These are phyloP conservation scores for Oryzias woworae DNA, from an alignment of 2,113 vertebrate species.

Conservation along the genomic window DNA sequence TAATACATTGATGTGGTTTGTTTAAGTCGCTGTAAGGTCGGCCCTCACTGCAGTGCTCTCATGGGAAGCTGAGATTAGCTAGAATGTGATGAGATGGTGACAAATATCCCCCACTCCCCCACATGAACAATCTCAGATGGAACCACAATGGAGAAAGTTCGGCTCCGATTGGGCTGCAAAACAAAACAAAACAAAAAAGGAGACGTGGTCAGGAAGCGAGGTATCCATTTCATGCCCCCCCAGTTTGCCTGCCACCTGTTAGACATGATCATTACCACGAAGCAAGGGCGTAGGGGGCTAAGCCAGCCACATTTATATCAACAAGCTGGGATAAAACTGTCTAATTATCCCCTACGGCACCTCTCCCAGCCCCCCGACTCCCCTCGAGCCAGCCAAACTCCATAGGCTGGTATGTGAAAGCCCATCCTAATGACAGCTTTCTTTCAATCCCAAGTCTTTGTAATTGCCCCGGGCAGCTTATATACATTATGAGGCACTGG, in stretches of 20 bases:
- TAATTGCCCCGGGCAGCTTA: conserved; percentile 86
- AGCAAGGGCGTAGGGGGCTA: conserved; percentile 85
- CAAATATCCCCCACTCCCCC: conserved; percentile 69
- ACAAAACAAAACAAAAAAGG: conserved; percentile 72
- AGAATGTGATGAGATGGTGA: conserved; percentile 75
- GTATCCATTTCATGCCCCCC: conserved; percentile 89
- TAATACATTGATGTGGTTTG: conserved; percentile 49
- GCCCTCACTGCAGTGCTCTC: conserved; percentile 38
- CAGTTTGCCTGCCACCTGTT: conserved; percentile 97
- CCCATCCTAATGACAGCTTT: conserved; percentile 84
- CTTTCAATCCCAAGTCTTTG: conserved; percentile 81
- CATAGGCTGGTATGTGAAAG: conserved; percentile 87
- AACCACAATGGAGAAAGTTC: conserved; percentile 37
- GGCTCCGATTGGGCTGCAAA: conserved; percentile 62
- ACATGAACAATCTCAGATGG: conserved; percentile 44
- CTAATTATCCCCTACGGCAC: conserved; percentile 93
- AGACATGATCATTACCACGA: conserved; percentile 88
- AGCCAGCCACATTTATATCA: conserved; percentile 96
- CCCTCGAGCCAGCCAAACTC: conserved; percentile 79
- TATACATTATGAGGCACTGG: conserved; percentile 81
- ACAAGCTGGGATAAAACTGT: conserved; percentile 90
- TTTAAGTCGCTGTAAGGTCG: conserved; percentile 30
- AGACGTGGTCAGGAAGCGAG: conserved; percentile 86
- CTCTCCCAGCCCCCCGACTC: conserved; percentile 79
- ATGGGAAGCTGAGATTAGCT: conserved; percentile 63